Percentiles rank a stretch among this genome's conserved stretches.
phyloP scores from a whole-genome alignment of 2,888 invertebrate genomes.

The Deilephila porcellus region DNA sequence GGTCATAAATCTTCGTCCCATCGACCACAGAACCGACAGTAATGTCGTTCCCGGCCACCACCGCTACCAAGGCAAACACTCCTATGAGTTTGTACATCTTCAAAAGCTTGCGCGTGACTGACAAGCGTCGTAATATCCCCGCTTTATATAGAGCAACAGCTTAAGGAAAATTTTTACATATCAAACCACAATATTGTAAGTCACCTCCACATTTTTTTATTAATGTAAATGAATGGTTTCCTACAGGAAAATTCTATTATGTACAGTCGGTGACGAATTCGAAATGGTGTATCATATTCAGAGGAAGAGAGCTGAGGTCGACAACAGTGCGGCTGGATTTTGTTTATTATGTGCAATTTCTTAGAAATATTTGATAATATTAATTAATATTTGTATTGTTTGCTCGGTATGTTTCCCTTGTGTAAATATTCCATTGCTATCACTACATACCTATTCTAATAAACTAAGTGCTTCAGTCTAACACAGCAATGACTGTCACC shows the following conservation, averaged over 20 bases:
- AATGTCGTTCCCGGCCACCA: constrained; percentile 60
- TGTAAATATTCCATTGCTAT: neutral
- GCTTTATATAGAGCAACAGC: constrained; percentile 63
- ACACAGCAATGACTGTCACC: too few species aligned
- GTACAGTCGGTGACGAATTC: constrained; percentile 52
- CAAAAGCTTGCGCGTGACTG: constrained; percentile 53
- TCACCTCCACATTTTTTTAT: constrained; percentile 60
- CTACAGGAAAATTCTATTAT: constrained; percentile 68
- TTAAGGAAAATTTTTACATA: constrained; percentile 68
- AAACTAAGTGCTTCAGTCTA: too few species aligned
- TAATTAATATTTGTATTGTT: neutral
- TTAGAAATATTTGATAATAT: constrained; percentile 16
- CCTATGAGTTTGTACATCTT: constrained; percentile 57
- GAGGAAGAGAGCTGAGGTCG: neutral
- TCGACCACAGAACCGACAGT: constrained; percentile 52
- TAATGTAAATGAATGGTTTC: constrained; percentile 63
- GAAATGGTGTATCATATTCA: neutral
- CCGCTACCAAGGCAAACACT: constrained; percentile 51
- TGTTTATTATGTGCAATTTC: constrained; percentile 11
- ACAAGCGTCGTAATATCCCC: constrained; percentile 37
- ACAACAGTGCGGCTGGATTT: constrained; percentile 5
- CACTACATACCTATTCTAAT: too few species aligned
- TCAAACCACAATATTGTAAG: constrained; percentile 55
- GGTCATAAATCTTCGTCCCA: constrained; percentile 64
- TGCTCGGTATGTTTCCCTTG: neutral